Evolutionary conservation across 2,888 invertebrate genomes (phyloP).

Genomic region (Phaedon cochleariae): DNA sequence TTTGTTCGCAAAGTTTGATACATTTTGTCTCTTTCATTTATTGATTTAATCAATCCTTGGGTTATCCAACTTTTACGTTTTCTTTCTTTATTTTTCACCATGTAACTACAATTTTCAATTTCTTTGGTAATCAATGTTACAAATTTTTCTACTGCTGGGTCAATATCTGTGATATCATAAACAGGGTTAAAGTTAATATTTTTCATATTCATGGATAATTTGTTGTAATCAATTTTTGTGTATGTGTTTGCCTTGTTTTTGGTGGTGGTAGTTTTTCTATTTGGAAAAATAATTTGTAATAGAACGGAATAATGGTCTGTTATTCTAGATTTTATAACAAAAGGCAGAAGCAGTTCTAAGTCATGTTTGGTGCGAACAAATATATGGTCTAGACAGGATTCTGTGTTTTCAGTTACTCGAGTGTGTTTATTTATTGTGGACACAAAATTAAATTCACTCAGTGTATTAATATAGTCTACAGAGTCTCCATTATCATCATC

Average conservation of each 20-base stretch:
- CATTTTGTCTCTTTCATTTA: conserved; percentile 1
- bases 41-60: not conserved
- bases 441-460: conserved; percentile 8
- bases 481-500: conserved; percentile 1
- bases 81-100: not conserved
- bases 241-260: conserved; percentile 3
- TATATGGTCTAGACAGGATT: conserved; percentile 5
- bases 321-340: conserved; percentile 7
- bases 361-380: conserved; percentile 1
- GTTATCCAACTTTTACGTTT: not conserved
- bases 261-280: not conserved
- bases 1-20: not conserved
- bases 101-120: not conserved
- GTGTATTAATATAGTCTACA: conserved; percentile 1
- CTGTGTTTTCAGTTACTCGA: conserved; percentile 7
- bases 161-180: not conserved
- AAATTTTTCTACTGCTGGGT: not conserved
- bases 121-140: not conserved
- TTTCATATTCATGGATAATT: conserved; percentile 1
- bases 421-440: conserved; percentile 1
- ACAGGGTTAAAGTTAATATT: not conserved
- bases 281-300: conserved; percentile 3
- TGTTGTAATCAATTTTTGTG: conserved; percentile 3
- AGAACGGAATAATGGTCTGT: conserved; percentile 8
- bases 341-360: not conserved